Base-by-base conservation (phyloP, 2,888 invertebrate genomes). In the Conchocele bisecta region DNA sequence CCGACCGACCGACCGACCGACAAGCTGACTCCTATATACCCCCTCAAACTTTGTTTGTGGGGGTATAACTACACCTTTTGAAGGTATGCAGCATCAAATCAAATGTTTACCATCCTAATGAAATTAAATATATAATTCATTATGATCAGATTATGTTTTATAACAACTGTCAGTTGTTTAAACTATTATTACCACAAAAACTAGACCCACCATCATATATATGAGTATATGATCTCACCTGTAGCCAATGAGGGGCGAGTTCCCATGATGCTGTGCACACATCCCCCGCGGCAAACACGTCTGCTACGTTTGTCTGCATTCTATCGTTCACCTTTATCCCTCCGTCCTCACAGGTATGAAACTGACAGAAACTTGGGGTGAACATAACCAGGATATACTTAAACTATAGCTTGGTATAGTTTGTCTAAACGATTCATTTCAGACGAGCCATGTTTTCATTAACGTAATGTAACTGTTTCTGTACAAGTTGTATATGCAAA, bases 281-380 rank as follows among this genome's bases (percentile, higher is more conserved):
- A 93, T 99, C 99, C 1, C 99, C 99, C 48, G 98, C 98, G 9
- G 98, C 98, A 93, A 94, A 99, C 26, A 99, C 93, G 90, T 95
- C 94, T 26, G 90, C 87, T 3, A 95, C 87, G 51, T 94, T 95
- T 2, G 98, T 97, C 90, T 95, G 93, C 94, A 99, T 95, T 86
- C 94, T 93, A 89, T 95, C 95, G 92, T 98, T 94, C 0, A 99
- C 97, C 75, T 93, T 91, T 64, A 98, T 93, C 24, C 98, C 98
- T n/a, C 95, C 95, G 92, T 98, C 97, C 3, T 73, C 92, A 84
- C 87, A 54, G 71, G 88, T 33, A 5, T 85, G 79, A 83, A 90
- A 89, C 86, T 90, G 68, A 65, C 83, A 75, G 46, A 54, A 58
- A 44, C 42, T 22, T n/a, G n/a, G n/a, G n/a, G 20, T 7, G 9